These are phyloP conservation scores for Neotoma lepida DNA, from an alignment of 2,113 vertebrate genomes.

Conservation along the genomic window DNA sequence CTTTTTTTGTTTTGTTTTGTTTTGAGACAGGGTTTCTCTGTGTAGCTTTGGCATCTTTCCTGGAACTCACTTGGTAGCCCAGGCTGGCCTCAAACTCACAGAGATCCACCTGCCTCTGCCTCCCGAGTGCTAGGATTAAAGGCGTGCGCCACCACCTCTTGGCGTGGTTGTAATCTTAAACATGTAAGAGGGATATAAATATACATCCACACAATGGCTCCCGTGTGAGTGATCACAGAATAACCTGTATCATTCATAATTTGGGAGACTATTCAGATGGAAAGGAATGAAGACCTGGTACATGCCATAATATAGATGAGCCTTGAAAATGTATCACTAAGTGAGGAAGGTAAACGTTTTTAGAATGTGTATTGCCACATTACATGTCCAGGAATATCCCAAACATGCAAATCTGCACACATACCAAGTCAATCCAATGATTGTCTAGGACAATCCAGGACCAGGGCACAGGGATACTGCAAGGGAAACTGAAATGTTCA, in stretches of 20 bases:
- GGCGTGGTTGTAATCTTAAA: not conserved
- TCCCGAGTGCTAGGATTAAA: no score
- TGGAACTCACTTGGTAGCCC: no score
- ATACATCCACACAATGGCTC: not conserved
- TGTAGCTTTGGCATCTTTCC: no score
- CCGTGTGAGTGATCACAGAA: not conserved
- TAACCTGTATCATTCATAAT: not conserved
- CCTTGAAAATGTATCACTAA: not conserved
- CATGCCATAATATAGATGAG: not conserved
- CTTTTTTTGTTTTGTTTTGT: no score
- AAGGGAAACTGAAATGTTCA: not conserved
- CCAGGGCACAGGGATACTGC: not conserved
- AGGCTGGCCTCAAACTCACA: no score
- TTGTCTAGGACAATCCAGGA: not conserved
- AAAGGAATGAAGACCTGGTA: not conserved
- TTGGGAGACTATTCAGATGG: not conserved
- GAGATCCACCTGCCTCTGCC: no score
- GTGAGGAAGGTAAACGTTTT: not conserved
- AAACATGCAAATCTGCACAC: not conserved
- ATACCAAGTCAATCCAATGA: not conserved
- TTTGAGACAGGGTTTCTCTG: no score
- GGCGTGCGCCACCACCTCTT: no score
- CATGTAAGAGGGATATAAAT: constrained; percentile 13
- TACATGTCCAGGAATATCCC: not conserved
- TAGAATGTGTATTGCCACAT: not conserved